Base-by-base conservation (phyloP, 1,140 invertebrate species). In the Drosophila trapezifrons region DNA sequence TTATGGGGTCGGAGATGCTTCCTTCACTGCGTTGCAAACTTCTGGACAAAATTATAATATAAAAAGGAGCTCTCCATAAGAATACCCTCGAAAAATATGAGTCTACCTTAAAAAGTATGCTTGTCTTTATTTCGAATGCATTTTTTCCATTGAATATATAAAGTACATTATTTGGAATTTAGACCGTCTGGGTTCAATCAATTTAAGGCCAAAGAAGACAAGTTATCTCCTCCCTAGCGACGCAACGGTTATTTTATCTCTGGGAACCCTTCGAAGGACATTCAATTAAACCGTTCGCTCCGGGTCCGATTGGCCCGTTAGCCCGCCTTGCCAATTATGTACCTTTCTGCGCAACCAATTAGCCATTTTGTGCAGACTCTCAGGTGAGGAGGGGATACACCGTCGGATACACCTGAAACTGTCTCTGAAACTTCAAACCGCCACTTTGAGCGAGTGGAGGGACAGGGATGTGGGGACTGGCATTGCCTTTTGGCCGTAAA, bases 281-380 rank as follows among this genome's bases (percentile, higher is more conserved):
- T 85, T 85, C 83, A 87, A 87, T 85, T 85, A 86, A 63, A 59
- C 49, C 29, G 54, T 60, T 62, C 37, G 64, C 38, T 56, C 64
- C 18, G 51, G 59, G 52, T 51, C 73, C 35, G 69, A 80, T 77
- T 85, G 81, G 27, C 46, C 69, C 67, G 64, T 63, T 67, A 80
- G 51, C 65, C 72, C 76, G 18, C 63, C 70, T 67, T 79, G 46
- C 56, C 80, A 85, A 85, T 84, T 85, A 84, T 76, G 63, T 76
- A 55, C 83, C 82, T 78, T 87, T 83, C 66, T 78, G 49, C 42
- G 73, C 65, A 83, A 73, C 84, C 82, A 86, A 86, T 86, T 86
- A 86, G 84, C 83, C 83, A 56, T 76, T 82, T 76, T 69, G 65
- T 55, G 40, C 37, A 65, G 35, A 43, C 46, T 46, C 22, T 35